A percentile compares a stretch with the other conserved stretches of the same genome.
Evolutionary conservation across 2,888 invertebrate species (phyloP).

Genomic region (Colletes collaris): DNA sequence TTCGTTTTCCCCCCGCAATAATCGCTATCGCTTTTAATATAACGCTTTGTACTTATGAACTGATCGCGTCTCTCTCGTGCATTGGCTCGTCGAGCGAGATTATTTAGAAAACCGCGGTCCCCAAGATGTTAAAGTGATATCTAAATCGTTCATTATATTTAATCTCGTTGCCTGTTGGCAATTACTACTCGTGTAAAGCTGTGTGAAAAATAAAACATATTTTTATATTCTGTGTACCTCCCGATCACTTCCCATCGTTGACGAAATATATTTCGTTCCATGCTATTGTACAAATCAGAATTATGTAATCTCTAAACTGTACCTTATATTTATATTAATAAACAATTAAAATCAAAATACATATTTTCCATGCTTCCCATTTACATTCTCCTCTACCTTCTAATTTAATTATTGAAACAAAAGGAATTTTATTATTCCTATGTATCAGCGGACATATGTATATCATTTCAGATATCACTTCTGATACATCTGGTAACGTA

Average conservation of each 20-base stretch:
- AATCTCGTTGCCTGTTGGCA: slow-evolving; percentile 56
- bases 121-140: slow-evolving; percentile 32
- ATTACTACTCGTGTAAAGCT: slow-evolving; percentile 56
- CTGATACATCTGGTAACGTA: too few relatives aligned
- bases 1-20: slow-evolving; percentile 29
- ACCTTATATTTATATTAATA: too few relatives aligned
- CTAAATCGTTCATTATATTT: slow-evolving; percentile 40
- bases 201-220: slow-evolving; percentile 69
- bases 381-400: too few relatives aligned
- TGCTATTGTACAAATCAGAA: too few relatives aligned
- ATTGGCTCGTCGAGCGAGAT: slow-evolving; percentile 11
- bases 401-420: too few relatives aligned
- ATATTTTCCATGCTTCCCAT: too few relatives aligned
- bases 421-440: too few relatives aligned
- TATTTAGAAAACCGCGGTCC: slow-evolving; percentile 15
- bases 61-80: slow-evolving; percentile 31
- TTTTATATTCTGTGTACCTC: slow-evolving; percentile 55
- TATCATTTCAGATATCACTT: too few relatives aligned
- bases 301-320: too few relatives aligned
- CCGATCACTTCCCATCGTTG: background rate
- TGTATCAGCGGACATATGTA: too few relatives aligned
- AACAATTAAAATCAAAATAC: too few relatives aligned
- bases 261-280: too few relatives aligned
- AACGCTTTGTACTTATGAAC: slow-evolving; percentile 46
- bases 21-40: slow-evolving; percentile 52